Evolutionary conservation across 1,140 invertebrate species (phyloP).

Genomic region (Euwallacea fornicatus): DNA sequence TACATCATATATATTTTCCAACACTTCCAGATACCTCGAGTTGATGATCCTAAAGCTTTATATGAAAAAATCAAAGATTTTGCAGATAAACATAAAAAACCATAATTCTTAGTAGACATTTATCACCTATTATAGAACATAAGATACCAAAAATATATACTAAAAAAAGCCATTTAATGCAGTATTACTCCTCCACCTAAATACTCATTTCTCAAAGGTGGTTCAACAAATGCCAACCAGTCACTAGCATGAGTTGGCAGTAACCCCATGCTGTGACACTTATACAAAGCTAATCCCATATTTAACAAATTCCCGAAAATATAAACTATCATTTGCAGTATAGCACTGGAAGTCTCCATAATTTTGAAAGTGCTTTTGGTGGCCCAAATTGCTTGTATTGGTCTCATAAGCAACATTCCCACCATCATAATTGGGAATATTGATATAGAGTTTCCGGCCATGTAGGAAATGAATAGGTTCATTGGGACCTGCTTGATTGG

Average conservation of each 20-base stretch:
- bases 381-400: slow-evolving; percentile 91
- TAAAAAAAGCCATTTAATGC: slow-evolving; percentile 52
- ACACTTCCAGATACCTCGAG: slow-evolving; percentile 71
- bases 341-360: slow-evolving; percentile 91
- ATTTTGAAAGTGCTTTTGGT: slow-evolving; percentile 92
- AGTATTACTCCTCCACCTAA: slow-evolving; percentile 82
- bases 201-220: slow-evolving; percentile 84
- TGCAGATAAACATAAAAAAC: slow-evolving; percentile 68
- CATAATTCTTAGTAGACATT: slow-evolving; percentile 46
- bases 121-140: background rate
- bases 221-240: slow-evolving; percentile 97
- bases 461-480: slow-evolving; percentile 99
- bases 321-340: slow-evolving; percentile 92
- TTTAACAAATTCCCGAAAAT: slow-evolving; percentile 93
- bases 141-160: slow-evolving; percentile 8
- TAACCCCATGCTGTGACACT: slow-evolving; percentile 98
- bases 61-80: slow-evolving; percentile 68
- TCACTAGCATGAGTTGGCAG: slow-evolving; percentile 97
- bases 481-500: slow-evolving; percentile 96
- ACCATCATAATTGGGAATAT: slow-evolving; percentile 99
- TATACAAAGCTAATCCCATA: slow-evolving; percentile 92
- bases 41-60: slow-evolving; percentile 75
- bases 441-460: slow-evolving; percentile 98
- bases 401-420: slow-evolving; percentile 95
- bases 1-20: background rate